A percentile compares a stretch with the other conserved stretches of the same genome.
phyloP scores from a whole-genome alignment of 2,888 invertebrate species.

The Melieria omissa region DNA sequence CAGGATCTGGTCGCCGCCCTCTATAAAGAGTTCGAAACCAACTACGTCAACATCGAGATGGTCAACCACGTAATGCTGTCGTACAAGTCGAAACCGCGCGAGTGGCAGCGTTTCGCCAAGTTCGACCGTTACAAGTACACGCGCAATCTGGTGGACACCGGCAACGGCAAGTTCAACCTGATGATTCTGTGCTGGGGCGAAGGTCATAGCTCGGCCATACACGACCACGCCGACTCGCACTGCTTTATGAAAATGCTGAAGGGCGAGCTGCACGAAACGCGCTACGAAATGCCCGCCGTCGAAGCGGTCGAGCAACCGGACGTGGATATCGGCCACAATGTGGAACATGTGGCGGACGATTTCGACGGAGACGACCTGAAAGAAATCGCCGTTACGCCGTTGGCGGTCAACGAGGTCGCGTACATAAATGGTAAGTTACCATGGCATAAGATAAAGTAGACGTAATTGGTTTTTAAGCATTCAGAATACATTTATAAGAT shows the following conservation, averaged over 20 bases:
- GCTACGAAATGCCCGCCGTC: conserved; percentile 60
- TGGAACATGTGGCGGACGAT: conserved; percentile 29
- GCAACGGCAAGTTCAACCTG: conserved; percentile 97
- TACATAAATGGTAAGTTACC: conserved; percentile 88
- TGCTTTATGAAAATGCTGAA: conserved; percentile 97
- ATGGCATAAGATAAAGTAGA: neutral
- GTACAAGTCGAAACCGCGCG: conserved; percentile 88
- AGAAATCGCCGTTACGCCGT: conserved; percentile 74
- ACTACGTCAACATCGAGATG: conserved; percentile 89
- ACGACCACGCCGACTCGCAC: conserved; percentile 95
- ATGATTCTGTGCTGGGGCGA: conserved; percentile 99
- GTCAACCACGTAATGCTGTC: conserved; percentile 80
- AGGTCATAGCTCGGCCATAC: conserved; percentile 93
- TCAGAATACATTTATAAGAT: too few relatives aligned
- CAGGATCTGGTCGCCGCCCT: conserved; percentile 76
- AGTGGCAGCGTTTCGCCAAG: conserved; percentile 95
- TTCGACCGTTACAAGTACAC: conserved; percentile 94
- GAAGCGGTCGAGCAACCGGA: conserved; percentile 10
- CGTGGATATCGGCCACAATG: conserved; percentile 19
- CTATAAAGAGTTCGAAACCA: conserved; percentile 80
- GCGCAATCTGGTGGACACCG: conserved; percentile 92
- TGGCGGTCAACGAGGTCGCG: conserved; percentile 83
- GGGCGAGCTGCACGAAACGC: conserved; percentile 84
- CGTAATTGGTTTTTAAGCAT: too few relatives aligned
- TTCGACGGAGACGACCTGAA: conserved; percentile 70